Evolutionary conservation across 1,140 invertebrate species (phyloP), one percentile per base, ranked within the genome.

Genomic region (Apis cerana): DNA sequence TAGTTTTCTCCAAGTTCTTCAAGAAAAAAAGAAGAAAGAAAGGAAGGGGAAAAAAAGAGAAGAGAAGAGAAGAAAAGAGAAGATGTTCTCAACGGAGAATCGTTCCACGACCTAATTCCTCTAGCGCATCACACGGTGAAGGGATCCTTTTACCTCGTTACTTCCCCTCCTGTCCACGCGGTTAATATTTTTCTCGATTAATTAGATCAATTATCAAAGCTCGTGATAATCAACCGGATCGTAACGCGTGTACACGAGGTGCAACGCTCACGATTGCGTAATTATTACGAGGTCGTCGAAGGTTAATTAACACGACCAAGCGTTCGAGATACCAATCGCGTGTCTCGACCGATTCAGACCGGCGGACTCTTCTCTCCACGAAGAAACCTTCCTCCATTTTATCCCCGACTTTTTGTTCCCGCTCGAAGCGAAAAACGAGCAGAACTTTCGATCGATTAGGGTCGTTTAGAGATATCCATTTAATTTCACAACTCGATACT

Each of bases 261-360:
- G 17, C 79, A 80, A 69, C 33, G 52, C 69, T 64, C 74, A 48
- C n/a, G 10, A 75, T 88, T 88, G 72, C 62, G 86, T 74, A 88
- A 88, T 88, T 78, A 88, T 84, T 72, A 72, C 58, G 67, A 69
- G 23, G 74, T 82, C 54, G 62, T 85, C 61, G 65, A 88, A 87
- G 86, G 77, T 85, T 82, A 88, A 87, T 88, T 85, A 84, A 77
- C 76, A 54, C 52, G 27, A 17, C 80, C 67, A 48, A 64, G 65
- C 4, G 71, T 23, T 59, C 50, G 56, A 58, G 74, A 81, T 69
- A 72, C 72, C 58, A 5, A 87, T 87, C 56, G 19, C 65, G 65
- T 48, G n/a, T 67, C 33, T 48, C 33, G 65, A 67, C 61, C 61
- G 43, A 27, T 64, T 23, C 21, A 58, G 19, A 15, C 48, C 27